Evolutionary conservation across 92 coral and sea anemone genomes (phyloP), one percentile per base, ranked within the genome.

Genomic region (Pocillopora meandrina): DNA sequence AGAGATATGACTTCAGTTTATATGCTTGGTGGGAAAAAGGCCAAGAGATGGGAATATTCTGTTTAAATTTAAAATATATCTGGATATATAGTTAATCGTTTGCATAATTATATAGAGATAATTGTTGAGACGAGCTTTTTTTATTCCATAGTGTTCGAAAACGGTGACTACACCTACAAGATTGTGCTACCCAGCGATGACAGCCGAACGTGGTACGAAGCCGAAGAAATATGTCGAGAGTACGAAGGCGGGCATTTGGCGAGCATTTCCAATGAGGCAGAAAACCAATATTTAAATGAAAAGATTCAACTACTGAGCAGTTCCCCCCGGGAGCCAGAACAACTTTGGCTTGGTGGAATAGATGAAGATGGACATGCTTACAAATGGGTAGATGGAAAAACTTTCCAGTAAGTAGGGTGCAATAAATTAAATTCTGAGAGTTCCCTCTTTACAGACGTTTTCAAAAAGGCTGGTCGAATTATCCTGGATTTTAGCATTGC

Each of bases 121-220:
- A 16, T 59, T 2, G 62, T 59, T 59, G 10, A 59, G 14, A 59
- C 14, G 16, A 13, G 7, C 36, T 47, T 12, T 60, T 76, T 80
- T 11, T 34, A 42, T 42, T 3, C 67, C 26, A 12, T 87, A 91
- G 97, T 93, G 64, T 93, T 93, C 73, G 95, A 93, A 66, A 80
- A 89, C 23, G 94, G 85, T 4, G 93, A 91, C 31, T 66, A 86
- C 82, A 81, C 92, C 19, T 93, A 93, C 93, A 93, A 93, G 85
- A 55, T 93, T 5, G 93, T 93, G 52, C 82, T 89, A 12, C 65
- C 75, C 35, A 75, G 86, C 42, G 97, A 93, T 56, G 97, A 93
- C 90, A 35, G 57, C 61, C 89, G 97, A 47, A 93, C 97, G 10
- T 93, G 94, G 91, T 83, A 72, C 83, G 97, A 93, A 65, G 97